Evolutionary conservation across 2,113 vertebrate species (phyloP).

Genomic region (Protobothrops mucrosquamatus): DNA sequence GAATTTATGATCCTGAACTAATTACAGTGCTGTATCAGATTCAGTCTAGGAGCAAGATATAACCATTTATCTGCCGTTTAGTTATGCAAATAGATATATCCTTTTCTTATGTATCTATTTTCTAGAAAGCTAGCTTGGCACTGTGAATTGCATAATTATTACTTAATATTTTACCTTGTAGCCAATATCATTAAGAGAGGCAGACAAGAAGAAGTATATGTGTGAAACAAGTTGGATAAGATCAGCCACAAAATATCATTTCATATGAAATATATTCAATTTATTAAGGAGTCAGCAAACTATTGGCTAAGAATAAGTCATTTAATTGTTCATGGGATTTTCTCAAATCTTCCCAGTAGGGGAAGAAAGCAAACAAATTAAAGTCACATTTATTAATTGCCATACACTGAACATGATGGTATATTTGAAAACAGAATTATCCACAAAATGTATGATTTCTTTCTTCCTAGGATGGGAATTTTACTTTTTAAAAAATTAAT

Average conservation of each 20-base stretch:
- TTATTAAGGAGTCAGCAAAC: neutral
- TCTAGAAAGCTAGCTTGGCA: slow-evolving; percentile 30
- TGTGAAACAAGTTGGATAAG: neutral
- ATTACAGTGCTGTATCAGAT: neutral
- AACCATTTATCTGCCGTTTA: slow-evolving; percentile 30
- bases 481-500: neutral
- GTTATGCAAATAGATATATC: neutral
- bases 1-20: slow-evolving; percentile 9
- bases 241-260: neutral
- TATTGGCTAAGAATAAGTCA: neutral
- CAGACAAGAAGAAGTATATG: neutral
- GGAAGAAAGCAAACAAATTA: neutral
- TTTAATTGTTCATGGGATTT: slow-evolving; percentile 9
- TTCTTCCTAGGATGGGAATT: neutral
- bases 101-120: slow-evolving; percentile 13
- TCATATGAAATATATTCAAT: neutral
- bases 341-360: neutral
- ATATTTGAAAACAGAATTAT: slow-evolving; percentile 3
- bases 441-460: neutral
- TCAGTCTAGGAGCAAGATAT: neutral
- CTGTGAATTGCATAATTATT: slow-evolving; percentile 31
- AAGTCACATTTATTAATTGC: slow-evolving; percentile 4
- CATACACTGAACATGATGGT: neutral
- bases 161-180: slow-evolving; percentile 25
- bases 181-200: neutral